These are phyloP conservation scores for Eretmochelys imbricata DNA, from an alignment of 2,113 vertebrate genomes.

Conservation along the genomic window DNA sequence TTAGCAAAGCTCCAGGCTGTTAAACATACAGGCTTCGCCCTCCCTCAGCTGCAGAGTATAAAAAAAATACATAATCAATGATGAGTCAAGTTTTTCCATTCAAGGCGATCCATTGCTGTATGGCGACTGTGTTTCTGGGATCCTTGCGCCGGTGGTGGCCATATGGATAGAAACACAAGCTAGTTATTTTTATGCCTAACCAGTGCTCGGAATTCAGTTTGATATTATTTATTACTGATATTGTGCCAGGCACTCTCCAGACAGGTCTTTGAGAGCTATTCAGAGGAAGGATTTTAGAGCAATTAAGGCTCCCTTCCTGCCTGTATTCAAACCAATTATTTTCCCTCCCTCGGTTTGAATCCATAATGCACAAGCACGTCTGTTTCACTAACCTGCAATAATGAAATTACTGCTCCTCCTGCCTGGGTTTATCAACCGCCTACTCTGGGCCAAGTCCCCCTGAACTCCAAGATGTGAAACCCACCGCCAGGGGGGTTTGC, in stretches of 20 bases:
- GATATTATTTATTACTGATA: neutral
- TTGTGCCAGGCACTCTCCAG: neutral
- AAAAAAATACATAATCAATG: neutral
- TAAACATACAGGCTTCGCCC: too few species aligned
- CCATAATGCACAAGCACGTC: neutral
- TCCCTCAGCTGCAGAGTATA: neutral
- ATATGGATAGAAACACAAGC: neutral
- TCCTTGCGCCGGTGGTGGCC: slow-evolving; percentile 24
- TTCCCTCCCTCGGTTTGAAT: neutral
- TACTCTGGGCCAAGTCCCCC: neutral
- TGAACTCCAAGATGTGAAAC: neutral
- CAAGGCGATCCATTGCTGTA: neutral
- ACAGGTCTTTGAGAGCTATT: neutral
- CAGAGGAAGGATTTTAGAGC: slow-evolving; percentile 4
- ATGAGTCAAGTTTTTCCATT: neutral
- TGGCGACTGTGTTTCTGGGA: neutral
- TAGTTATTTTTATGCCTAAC: neutral
- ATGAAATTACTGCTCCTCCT: neutral
- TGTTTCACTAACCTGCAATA: neutral
- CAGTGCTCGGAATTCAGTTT: neutral
- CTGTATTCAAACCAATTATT: slow-evolving; percentile 8
- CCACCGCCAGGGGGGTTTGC: neutral
- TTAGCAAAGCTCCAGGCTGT: neutral
- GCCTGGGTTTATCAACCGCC: neutral
- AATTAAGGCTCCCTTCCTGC: slow-evolving; percentile 27